phyloP scores from a whole-genome alignment of 1,140 invertebrate species.

The Heliconius nattereri region DNA sequence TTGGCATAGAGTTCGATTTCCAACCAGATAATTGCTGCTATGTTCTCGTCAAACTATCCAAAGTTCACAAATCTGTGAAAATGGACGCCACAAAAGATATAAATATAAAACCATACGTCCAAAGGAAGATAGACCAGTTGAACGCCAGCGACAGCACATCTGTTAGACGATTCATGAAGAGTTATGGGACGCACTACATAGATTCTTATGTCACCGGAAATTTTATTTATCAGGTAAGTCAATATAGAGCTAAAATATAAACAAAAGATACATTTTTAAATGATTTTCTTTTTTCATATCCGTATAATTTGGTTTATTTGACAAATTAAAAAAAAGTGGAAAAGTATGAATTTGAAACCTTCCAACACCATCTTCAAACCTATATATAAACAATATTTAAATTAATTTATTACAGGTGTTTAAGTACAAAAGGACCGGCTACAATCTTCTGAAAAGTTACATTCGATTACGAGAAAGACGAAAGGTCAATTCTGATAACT shows the following conservation, averaged over 20 bases:
- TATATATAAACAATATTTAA: neutral
- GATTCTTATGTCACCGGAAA: constrained; percentile 88
- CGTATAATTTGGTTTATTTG: no score
- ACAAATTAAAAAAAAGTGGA: no score
- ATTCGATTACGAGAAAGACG: constrained; percentile 83
- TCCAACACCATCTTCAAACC: no score
- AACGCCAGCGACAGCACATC: constrained; percentile 84
- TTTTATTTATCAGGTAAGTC: constrained; percentile 86
- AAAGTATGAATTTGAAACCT: no score
- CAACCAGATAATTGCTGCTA: constrained; percentile 86
- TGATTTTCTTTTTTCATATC: no score
- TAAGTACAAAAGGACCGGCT: constrained; percentile 86
- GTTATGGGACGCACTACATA: constrained; percentile 89
- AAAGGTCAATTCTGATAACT: constrained; percentile 82
- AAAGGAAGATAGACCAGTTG: constrained; percentile 83
- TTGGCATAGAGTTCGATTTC: constrained; percentile 86
- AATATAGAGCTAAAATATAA: no score
- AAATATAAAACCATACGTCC: constrained; percentile 82
- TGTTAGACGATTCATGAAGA: constrained; percentile 86
- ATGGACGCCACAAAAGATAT: constrained; percentile 79
- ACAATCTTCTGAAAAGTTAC: constrained; percentile 84
- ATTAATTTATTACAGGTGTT: constrained; percentile 84
- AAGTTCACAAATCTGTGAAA: constrained; percentile 82
- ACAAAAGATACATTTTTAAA: no score
- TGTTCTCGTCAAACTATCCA: constrained; percentile 85